Evolutionary conservation across 1,140 invertebrate species (phyloP), one percentile per base, ranked within the genome.

Genomic region (Panagrolaimus sp.): DNA sequence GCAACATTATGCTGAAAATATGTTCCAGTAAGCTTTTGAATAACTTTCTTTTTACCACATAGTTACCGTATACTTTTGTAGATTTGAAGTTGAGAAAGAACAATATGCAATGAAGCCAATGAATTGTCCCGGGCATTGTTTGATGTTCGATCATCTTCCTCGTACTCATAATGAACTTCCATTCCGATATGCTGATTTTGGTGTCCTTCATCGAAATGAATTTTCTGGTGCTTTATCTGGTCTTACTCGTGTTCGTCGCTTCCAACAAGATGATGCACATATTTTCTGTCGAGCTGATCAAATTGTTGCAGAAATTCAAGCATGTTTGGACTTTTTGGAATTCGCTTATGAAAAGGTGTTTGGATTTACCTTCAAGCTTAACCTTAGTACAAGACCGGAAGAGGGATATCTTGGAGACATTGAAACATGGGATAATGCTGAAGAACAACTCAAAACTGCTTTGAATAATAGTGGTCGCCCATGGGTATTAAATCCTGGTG

Each of bases 211-310:
- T 84, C 83, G 80, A 45, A 98, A 98, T 85, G 96, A 99, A 83
- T 81, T 96, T 9, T 94, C 91, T 5, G 96, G 96, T 0, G 94
- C 96, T 0, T 86, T 99, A 1, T 92, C 91, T 65, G 96, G 96
- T 5, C 86, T 99, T 0, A 98, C 94, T 0, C 87, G 96, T 72
- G 95, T 98, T 0, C 87, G 96, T 0, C 88, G 96, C 63, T 98
- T 98, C 87, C 94, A 97, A 83, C 96, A 99, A 84, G 96, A 99
- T 85, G 96, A 98, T 86, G 96, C 95, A 8, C 96, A 99, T 79
- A 98, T 99, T 65, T 98, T 98, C 87, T 98, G 96, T 81, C 87
- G 91, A 4, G 86, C 87, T 3, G 90, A 93, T 67, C 94, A 98
- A 84, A 80, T 79, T 38, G 65, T 45, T 14, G 52, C 58, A 12